Base-by-base conservation (phyloP, 2,113 vertebrate genomes). In the Actinemys pallida region DNA sequence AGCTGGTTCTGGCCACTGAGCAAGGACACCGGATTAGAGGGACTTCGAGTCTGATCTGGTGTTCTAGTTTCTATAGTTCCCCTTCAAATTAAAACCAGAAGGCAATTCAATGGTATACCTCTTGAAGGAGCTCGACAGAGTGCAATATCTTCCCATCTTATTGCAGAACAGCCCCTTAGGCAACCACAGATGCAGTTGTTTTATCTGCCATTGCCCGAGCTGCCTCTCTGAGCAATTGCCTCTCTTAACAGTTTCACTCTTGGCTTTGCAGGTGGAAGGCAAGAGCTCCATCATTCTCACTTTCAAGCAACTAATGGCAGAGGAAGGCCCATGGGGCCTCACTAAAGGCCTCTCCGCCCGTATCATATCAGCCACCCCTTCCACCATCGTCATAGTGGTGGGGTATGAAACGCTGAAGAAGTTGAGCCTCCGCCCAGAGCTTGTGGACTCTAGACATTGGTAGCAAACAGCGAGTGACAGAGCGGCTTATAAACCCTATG, bases 391-490 rank as follows among this genome's bases (percentile, higher is more conserved):
- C 97, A 99, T 99, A 2, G 99, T 99, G 93, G 99, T 99, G 69
- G 99, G 99, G 1, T 99, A 99, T 0, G 99, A 99, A 95, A 99
- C 99, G 0, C 98, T 99, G 93, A 99, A 99, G 98, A 99, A 99
- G 90, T 98, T 99, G 87, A 99, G 99, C 97, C 98, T 99, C 45
- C 98, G 99, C 4, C 98, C 99, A 0, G 99, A 99, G 90, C 98
- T 99, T 95, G 98, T 99, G 22, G 98, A 99, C 86, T 98, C 98
- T 0, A 98, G 99, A 91, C 99, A 99, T 96, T 99, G 99, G 99
- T 99, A 99, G 98, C 80, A 50, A n/a, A 45, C 4, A 19, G 6
- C 54, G 83, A 91, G 29, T 35, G 78, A 83, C 88, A 82, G 85
- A 89, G 31, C 54, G 83, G 83, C 72, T 62, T n/a, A 47, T 39